phyloP scores from a whole-genome alignment of 2,888 invertebrate genomes.

The Mythimna pallens region DNA sequence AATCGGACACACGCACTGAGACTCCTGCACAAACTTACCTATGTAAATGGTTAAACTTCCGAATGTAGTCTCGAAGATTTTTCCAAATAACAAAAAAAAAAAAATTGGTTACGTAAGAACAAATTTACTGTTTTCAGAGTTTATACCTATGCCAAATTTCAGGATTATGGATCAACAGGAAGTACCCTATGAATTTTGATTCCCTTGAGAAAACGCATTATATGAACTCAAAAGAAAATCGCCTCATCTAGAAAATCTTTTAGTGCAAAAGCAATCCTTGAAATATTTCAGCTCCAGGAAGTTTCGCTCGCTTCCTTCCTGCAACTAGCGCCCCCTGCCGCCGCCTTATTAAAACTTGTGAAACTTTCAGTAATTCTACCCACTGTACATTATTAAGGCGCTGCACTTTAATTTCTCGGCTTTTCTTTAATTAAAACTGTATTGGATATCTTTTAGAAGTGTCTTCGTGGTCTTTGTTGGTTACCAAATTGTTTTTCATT shows the following conservation, averaged over 20 bases:
- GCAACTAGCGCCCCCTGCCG: slow-evolving; percentile 51
- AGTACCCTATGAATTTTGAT: no score
- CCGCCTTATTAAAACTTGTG: slow-evolving; percentile 65
- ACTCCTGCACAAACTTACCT: no score
- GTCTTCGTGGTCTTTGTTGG: slow-evolving; percentile 39
- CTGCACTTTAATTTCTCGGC: slow-evolving; percentile 58
- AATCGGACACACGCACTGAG: no score
- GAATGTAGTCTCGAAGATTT: no score
- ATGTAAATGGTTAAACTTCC: no score
- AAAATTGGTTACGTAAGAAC: no score
- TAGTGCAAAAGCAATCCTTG: slow-evolving; percentile 52
- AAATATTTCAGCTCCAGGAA: slow-evolving; percentile 63
- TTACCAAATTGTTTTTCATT: slow-evolving; percentile 5
- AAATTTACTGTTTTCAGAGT: no score
- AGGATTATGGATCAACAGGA: no score
- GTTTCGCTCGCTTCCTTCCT: slow-evolving; percentile 50
- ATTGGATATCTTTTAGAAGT: slow-evolving; percentile 56
- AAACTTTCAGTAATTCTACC: slow-evolving; percentile 65
- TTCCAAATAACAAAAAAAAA: no score
- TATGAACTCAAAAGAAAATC: background rate
- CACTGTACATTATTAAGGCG: slow-evolving; percentile 59
- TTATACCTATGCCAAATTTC: no score
- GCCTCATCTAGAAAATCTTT: slow-evolving; percentile 23
- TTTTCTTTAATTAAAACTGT: slow-evolving; percentile 66
- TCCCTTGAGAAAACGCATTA: background rate